These are phyloP conservation scores for Tachysurus fulvidraco DNA, from an alignment of 2,113 vertebrate genomes.

Conservation along the genomic window DNA sequence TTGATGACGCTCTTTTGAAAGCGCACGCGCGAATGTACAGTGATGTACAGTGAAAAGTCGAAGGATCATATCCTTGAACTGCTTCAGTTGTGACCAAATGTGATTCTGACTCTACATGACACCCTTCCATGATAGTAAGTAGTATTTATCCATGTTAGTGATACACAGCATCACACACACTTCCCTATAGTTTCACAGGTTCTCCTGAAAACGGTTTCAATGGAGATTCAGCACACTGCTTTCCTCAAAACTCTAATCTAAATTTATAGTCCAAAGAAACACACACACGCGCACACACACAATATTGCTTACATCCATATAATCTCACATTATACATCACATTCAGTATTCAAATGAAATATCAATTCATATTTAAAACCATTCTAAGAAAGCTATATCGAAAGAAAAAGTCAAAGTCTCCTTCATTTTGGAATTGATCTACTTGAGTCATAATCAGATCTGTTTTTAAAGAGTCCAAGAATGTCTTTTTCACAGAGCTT, in stretches of 20 bases:
- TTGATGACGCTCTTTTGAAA: too few species aligned
- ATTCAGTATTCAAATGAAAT: constrained; percentile 17
- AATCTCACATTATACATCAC: not conserved
- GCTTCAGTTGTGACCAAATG: not conserved
- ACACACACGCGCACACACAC: not conserved
- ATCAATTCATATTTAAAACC: constrained; percentile 8
- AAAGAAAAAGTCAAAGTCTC: constrained; percentile 4
- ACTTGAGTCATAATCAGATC: constrained; percentile 9
- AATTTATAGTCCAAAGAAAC: not conserved
- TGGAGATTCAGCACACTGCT: not conserved
- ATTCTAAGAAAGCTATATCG: not conserved
- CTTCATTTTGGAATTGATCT: not conserved
- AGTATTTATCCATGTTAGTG: not conserved
- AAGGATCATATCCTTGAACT: not conserved
- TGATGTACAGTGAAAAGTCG: not conserved
- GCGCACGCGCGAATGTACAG: too few species aligned
- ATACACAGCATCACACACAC: constrained; percentile 2
- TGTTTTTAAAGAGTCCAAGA: constrained; percentile 34
- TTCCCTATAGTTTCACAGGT: not conserved
- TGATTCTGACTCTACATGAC: not conserved
- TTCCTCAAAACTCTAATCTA: not conserved
- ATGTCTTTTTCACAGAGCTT: constrained; percentile 8
- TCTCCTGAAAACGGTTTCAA: constrained; percentile 1
- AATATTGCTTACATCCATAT: not conserved
- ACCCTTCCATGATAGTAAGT: not conserved